A percentile compares a stretch with the other conserved stretches of the same genome.
These are phyloP conservation scores for Mythimna impura DNA, from an alignment of 2,888 invertebrate genomes.

Conservation along the genomic window DNA sequence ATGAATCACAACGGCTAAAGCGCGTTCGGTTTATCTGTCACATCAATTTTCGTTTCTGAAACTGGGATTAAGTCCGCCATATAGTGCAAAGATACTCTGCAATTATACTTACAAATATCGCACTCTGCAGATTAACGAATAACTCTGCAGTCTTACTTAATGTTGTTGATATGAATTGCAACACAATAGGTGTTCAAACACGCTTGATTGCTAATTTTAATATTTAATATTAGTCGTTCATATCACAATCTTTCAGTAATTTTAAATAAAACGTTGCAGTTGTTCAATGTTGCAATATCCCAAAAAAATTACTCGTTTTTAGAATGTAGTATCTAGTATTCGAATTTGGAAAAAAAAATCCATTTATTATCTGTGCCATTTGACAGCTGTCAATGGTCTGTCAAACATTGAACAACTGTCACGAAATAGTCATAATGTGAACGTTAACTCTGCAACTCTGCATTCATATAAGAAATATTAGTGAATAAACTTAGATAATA, in stretches of 20 bases:
- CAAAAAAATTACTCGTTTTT: neutral
- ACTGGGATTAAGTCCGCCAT: neutral
- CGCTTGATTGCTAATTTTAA: constrained; percentile 23
- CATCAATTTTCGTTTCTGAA: neutral
- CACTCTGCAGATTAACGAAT: constrained; percentile 11
- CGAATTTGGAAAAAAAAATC: neutral
- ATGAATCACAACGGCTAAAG: neutral
- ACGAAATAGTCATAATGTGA: constrained; percentile 4
- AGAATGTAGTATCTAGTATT: neutral
- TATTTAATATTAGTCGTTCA: constrained; percentile 10
- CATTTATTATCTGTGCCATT: constrained; percentile 28
- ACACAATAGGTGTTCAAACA: constrained; percentile 18
- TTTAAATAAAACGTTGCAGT: neutral
- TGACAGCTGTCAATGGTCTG: constrained; percentile 43
- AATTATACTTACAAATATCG: constrained; percentile 27
- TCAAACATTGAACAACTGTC: constrained; percentile 27
- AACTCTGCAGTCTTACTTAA: constrained; percentile 41
- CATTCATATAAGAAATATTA: constrained; percentile 37
- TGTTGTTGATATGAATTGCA: constrained; percentile 24
- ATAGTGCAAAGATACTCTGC: constrained; percentile 23
- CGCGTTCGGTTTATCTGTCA: neutral
- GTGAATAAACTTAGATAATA: constrained; percentile 30
- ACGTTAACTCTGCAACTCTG: constrained; percentile 6
- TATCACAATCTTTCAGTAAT: constrained; percentile 23
- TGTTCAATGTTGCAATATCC: constrained; percentile 1